phyloP scores from a whole-genome alignment of 2,113 vertebrate genomes.

The Psephotus haematonotus region DNA sequence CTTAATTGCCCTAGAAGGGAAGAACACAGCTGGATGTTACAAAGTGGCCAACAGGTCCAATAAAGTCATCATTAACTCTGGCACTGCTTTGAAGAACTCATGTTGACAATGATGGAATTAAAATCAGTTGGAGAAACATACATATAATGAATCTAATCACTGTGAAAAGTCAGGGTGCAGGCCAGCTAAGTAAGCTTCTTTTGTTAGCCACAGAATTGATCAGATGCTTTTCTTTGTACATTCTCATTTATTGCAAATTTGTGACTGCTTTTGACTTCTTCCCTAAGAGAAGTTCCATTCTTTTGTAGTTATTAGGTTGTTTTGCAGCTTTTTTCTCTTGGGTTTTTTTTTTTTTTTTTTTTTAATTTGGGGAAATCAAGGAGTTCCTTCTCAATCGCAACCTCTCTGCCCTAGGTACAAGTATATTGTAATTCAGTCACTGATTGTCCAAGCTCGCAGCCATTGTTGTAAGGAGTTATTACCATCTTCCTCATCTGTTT shows the following conservation, averaged over 20 bases:
- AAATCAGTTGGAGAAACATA: neutral
- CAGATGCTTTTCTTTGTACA: neutral
- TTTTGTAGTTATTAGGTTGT: rapidly evolving
- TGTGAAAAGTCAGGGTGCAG: neutral
- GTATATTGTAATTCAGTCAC: neutral
- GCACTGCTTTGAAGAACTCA: neutral
- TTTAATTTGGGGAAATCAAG: neutral
- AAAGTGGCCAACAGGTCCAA: neutral
- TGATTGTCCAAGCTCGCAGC: neutral
- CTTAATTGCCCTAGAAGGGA: neutral
- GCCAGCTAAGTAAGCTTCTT: neutral
- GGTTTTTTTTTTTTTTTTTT: neutral
- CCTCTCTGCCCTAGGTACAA: neutral
- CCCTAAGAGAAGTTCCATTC: neutral
- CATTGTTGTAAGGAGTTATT: neutral
- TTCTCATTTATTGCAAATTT: neutral
- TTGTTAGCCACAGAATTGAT: neutral
- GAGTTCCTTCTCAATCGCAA: neutral
- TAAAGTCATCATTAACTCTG: neutral
- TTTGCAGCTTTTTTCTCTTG: neutral
- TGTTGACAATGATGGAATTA: neutral
- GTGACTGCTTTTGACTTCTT: neutral
- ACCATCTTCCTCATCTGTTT: neutral
- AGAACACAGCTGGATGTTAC: neutral
- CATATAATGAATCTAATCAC: neutral